Conservation (phyloP, 2,113 vertebrate genomes). For the Pontoporia blainvillei region DNA sequence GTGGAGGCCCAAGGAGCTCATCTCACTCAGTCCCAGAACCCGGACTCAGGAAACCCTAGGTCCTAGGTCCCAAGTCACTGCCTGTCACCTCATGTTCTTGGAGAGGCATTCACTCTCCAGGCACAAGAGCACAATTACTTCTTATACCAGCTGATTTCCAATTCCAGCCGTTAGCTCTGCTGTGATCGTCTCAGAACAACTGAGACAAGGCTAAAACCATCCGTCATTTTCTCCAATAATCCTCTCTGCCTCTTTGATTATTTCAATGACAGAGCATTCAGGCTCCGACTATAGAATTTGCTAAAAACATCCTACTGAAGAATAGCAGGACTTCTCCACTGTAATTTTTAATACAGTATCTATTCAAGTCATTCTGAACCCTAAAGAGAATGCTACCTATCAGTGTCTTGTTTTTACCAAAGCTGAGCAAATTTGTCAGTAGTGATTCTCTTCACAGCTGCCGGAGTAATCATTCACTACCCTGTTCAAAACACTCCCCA, state of each 20-base stretch:
- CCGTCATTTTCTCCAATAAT: neutral
- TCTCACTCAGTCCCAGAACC: neutral
- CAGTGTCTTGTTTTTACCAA: neutral
- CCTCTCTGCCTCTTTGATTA: neutral
- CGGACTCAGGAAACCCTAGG: neutral
- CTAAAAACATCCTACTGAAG: neutral
- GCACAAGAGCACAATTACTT: neutral
- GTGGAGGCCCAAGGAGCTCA: neutral
- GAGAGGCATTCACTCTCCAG: neutral
- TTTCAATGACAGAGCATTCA: neutral
- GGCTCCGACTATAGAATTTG: neutral
- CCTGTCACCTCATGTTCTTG: neutral
- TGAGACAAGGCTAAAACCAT: neutral
- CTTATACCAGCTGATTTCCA: neutral
- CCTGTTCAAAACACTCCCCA: neutral
- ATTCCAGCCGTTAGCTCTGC: neutral
- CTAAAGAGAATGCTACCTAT: neutral
- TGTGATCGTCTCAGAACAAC: neutral
- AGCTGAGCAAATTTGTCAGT: neutral
- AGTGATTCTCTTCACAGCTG: conserved; percentile 1
- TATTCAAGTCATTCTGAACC: neutral
- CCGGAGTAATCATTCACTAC: neutral
- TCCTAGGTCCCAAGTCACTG: neutral
- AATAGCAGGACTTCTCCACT: neutral
- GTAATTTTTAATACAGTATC: neutral